These are phyloP conservation scores for Phylloscopus whistleri DNA, from an alignment of 2,113 vertebrate species.

Conservation along the genomic window DNA sequence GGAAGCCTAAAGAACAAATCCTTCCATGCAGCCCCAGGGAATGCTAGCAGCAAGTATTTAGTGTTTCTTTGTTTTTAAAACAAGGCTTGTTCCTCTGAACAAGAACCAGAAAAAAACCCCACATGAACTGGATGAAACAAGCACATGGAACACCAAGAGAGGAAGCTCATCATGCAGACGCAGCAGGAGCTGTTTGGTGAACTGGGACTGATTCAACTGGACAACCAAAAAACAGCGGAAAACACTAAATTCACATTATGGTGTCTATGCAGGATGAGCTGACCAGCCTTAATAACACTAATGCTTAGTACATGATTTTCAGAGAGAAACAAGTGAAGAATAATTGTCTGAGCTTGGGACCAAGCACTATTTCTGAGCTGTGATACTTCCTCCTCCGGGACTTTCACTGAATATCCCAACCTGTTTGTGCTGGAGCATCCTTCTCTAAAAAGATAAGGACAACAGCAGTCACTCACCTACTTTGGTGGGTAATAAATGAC, in stretches of 20 bases:
- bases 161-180: not conserved
- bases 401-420: not conserved
- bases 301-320: not conserved
- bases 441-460: slow-evolving; percentile 33
- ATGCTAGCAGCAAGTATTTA: not conserved
- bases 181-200: not conserved
- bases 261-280: not conserved
- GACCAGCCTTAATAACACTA: not conserved
- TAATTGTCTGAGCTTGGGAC: not conserved
- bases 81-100: not conserved
- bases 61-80: not conserved
- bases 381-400: not conserved
- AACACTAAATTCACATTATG: not conserved
- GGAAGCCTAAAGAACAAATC: not conserved
- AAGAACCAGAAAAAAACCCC: not conserved
- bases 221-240: not conserved
- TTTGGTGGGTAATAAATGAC: slow-evolving; percentile 34
- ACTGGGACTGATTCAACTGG: not conserved
- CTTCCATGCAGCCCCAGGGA: not conserved
- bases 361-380: not conserved
- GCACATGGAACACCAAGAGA: not conserved
- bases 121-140: not conserved
- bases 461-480: slow-evolving; percentile 27
- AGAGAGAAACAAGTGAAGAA: not conserved
- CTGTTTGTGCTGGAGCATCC: slow-evolving; percentile 17